phyloP scores from a whole-genome alignment of 2,888 invertebrate species.

The Drosophila helvetica region DNA sequence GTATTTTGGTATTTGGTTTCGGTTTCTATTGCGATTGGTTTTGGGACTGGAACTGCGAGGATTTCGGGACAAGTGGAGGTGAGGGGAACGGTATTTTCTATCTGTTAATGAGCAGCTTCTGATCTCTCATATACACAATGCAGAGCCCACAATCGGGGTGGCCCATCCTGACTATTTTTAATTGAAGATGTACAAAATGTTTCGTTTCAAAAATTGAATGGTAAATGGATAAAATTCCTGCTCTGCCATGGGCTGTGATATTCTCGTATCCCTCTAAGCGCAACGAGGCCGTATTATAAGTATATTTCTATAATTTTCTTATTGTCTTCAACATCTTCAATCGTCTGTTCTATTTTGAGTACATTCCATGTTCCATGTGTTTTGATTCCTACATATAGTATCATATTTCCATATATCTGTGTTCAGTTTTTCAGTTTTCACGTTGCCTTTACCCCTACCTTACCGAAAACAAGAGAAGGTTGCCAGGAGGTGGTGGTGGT shows the following conservation, averaged over 20 bases:
- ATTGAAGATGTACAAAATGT: too few relatives aligned
- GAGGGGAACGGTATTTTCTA: slow-evolving; percentile 20
- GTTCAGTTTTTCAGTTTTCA: slow-evolving; percentile 39
- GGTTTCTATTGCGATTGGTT: slow-evolving; percentile 32
- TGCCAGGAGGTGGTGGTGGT: background rate
- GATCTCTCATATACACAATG: background rate
- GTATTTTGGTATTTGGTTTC: slow-evolving; percentile 16
- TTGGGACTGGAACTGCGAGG: slow-evolving; percentile 30
- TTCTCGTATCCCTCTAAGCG: slow-evolving; percentile 50
- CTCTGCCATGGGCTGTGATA: slow-evolving; percentile 16
- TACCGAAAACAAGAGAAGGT: slow-evolving; percentile 37
- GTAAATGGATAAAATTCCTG: slow-evolving; percentile 20
- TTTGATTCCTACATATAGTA: slow-evolving; percentile 26
- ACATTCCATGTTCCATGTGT: slow-evolving; percentile 41
- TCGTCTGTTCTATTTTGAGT: slow-evolving; percentile 47
- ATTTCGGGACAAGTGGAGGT: slow-evolving; percentile 27
- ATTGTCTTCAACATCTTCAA: slow-evolving; percentile 69
- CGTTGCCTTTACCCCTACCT: slow-evolving; percentile 22
- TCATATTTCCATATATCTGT: slow-evolving; percentile 10
- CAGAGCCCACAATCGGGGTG: too few relatives aligned
- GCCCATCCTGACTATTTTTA: too few relatives aligned
- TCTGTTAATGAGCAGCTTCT: background rate
- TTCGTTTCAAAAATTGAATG: slow-evolving; percentile 20
- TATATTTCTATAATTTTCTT: slow-evolving; percentile 58
- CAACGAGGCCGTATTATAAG: slow-evolving; percentile 53